Conservation (phyloP, 2,797 vertebrate genomes). For the Hylomyscus alleni region DNA sequence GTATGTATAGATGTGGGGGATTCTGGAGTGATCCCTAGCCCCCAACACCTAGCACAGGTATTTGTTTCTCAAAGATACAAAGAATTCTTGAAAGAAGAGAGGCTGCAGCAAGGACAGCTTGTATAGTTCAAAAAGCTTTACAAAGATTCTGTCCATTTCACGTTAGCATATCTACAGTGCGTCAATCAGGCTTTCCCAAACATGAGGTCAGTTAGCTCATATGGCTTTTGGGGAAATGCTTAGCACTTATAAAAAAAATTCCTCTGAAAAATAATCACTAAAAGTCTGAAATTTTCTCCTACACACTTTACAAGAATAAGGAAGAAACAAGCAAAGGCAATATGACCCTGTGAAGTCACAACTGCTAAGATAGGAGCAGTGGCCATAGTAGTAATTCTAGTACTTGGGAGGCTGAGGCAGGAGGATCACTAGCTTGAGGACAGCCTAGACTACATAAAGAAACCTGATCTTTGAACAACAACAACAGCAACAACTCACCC, state of each 20-base stretch:
- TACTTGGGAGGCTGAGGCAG: not conserved
- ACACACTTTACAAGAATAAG: not conserved
- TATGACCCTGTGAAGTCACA: fast-evolving
- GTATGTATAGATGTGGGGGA: not conserved
- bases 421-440: not conserved
- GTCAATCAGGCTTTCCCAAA: not conserved
- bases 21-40: not conserved
- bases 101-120: too few species aligned
- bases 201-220: not conserved
- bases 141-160: not conserved
- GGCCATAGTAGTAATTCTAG: not conserved
- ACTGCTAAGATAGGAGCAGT: not conserved
- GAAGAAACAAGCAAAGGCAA: not conserved
- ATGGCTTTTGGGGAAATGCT: not conserved
- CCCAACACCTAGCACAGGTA: not conserved
- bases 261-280: conserved; percentile 26
- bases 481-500: not conserved
- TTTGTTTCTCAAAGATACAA: not conserved
- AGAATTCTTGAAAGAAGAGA: not conserved
- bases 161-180: not conserved
- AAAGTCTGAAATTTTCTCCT: not conserved
- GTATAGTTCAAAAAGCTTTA: not conserved
- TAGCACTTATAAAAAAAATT: not conserved
- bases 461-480: not conserved
- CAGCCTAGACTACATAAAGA: not conserved